Conservation (phyloP, 1,140 invertebrate species). For the Pachypsylla venusta region DNA sequence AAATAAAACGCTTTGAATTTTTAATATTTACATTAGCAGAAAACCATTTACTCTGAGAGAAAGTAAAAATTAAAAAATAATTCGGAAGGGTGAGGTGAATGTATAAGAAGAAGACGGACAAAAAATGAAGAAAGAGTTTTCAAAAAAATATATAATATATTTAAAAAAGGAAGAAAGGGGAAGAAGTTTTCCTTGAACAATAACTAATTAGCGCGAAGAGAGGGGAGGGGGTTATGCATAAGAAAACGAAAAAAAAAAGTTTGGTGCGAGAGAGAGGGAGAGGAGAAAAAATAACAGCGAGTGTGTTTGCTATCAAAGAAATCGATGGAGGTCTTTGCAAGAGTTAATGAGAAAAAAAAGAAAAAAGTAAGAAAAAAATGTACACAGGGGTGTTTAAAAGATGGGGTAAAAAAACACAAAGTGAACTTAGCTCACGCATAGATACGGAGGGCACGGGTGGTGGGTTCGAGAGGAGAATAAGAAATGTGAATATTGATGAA, state of each 20-base stretch:
- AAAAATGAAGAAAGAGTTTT: slow-evolving; percentile 1
- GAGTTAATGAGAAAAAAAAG: slow-evolving; percentile 10
- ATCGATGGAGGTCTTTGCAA: slow-evolving; percentile 9
- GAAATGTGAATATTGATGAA: slow-evolving; percentile 8
- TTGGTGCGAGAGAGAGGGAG: background rate
- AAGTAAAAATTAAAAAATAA: no score
- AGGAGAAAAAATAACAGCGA: background rate
- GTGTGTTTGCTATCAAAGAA: slow-evolving; percentile 8
- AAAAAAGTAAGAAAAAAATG: background rate
- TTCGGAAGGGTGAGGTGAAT: background rate
- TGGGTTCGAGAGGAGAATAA: no score
- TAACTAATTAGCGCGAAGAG: slow-evolving; percentile 2
- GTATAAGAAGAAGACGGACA: background rate
- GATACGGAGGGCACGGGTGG: background rate
- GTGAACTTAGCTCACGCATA: slow-evolving; percentile 1
- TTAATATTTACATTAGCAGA: no score
- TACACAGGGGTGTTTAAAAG: slow-evolving; percentile 5
- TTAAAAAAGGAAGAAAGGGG: slow-evolving; percentile 2
- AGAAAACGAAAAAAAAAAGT: background rate
- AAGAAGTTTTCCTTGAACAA: background rate
- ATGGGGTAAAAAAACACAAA: slow-evolving; percentile 1
- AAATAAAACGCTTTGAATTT: no score
- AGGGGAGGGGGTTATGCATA: background rate
- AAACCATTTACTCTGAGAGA: no score
- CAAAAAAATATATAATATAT: background rate